Base-by-base conservation (phyloP, 2,888 invertebrate species). In the Troides oblongomaculatus region DNA sequence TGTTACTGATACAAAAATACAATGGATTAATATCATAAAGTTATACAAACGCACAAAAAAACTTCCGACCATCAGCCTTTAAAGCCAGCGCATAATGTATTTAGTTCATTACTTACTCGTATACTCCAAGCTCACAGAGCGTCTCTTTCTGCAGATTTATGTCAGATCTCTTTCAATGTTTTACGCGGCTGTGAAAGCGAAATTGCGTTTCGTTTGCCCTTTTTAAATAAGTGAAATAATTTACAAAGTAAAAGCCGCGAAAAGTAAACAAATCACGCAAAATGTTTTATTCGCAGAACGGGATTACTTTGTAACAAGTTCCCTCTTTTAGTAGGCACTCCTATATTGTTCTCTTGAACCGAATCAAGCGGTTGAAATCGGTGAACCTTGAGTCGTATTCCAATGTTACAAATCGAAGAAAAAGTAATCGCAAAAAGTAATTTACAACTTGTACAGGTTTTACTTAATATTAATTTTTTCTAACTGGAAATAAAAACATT, bases 81-180 rank as follows among this genome's bases (percentile, higher is more conserved):
- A 78, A 85, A 81, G 81, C 80, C 79, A 80, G 82, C 81, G 79
- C 82, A 85, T 90, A 90, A 91, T 90, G 89, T 90, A 88, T 90
- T 91, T 90, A 89, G 88, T 87, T 89, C 87, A 88, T 90, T 90
- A 90, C 89, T 88, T 86, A 84, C 50, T 18, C 17, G 50, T 50
- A 50, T 83, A 85, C 84, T 84, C 82, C 81, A 79, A 82, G 79
- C 80, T 80, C 81, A 76, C 79, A 76, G 82, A 84, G 84, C 82
- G 84, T 81, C 81, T 81, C 82, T 83, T 81, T 83, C 83, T 77
- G 75, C 82, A 84, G 86, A 88, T 89, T 88, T 88, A 88, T 89
- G 83, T 81, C 81, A 80, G 77, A 66, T 78, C 81, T 78, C 77
- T 80, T 81, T 78, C 79, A 76, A 83, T 84, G 81, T 84, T 85